Base-by-base conservation (phyloP, 1,140 invertebrate genomes). In the Parapsyche elsis region DNA sequence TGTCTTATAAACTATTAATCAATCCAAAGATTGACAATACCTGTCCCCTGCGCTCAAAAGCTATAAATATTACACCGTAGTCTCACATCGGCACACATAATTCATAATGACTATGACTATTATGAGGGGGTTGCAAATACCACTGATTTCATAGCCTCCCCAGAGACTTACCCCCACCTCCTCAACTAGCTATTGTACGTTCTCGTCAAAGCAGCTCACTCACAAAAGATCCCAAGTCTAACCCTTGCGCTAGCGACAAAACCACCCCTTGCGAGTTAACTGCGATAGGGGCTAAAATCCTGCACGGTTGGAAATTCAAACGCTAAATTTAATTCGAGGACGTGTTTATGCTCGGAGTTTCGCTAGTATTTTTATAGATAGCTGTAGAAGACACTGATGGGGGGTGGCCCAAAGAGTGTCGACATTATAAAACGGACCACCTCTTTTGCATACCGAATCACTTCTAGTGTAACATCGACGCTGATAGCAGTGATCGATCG, bases 121-220 rank as follows among this genome's bases (percentile, higher is more conserved):
- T 80, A 83, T 83, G 64, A 77, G 82, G 79, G 82, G 82, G 80
- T 81, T 89, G 87, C 88, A 90, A 90, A 89, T 89, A 88, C 88
- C 88, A 89, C 86, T 89, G 88, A 89, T 89, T 89, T 89, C 87
- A 89, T 89, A 87, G 87, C 87, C 85, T 88, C 88, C 87, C 88
- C 75, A 85, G 88, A 86, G 88, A 89, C 81, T 85, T 14, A 23
- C 79, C 77, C 77, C 81, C 64, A 61, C 82, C 76, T 53, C 64
- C 67, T 14, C 24, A 76, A 7, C 64, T 4, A 12, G 49, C 76
- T 67, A 76, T 80, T 79, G 38, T 81, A 76, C 73, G 44, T 38
- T 14, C 53, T 59, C 49, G 21, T 16, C 38, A 71, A 73, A 73
- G 45, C 5, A 23, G 44, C 57, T 71, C 19, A 76, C 5, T 53